Percentiles rank a stretch among this genome's conserved stretches.
phyloP scores from a whole-genome alignment of 2,888 invertebrate species.

The Melieria crassipennis region DNA sequence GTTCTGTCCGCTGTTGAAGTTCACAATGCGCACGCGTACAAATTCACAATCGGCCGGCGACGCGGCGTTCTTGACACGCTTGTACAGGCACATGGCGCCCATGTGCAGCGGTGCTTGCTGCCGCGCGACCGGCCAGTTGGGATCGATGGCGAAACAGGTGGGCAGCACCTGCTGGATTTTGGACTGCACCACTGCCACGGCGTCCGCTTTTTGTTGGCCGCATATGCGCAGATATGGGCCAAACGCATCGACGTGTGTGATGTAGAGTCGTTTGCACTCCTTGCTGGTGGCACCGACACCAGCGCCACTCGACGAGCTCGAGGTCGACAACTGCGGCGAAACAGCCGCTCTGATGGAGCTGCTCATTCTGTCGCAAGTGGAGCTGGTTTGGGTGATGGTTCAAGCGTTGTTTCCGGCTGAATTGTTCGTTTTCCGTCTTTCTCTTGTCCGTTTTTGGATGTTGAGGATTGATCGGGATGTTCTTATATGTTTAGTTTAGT shows the following conservation, averaged over 20 bases:
- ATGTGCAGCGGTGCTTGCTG: conserved; percentile 53
- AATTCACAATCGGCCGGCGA: conserved; percentile 57
- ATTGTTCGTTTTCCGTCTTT: not conserved
- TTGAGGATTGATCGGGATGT: not conserved
- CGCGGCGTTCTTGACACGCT: conserved; percentile 63
- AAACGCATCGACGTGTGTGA: conserved; percentile 75
- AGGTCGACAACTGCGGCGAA: not conserved
- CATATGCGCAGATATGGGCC: conserved; percentile 77
- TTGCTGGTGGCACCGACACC: conserved; percentile 15
- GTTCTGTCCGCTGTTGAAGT: conserved; percentile 26
- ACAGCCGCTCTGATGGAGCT: conserved; percentile 19
- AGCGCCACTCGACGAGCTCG: not conserved
- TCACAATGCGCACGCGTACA: conserved; percentile 65
- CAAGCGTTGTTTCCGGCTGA: not conserved
- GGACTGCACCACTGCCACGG: conserved; percentile 54
- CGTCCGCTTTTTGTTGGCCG: conserved; percentile 70
- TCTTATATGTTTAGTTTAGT: conserved; percentile 13
- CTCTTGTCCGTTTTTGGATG: conserved; percentile 1
- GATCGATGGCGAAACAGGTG: conserved; percentile 55
- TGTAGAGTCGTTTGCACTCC: conserved; percentile 32
- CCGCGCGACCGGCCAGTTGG: conserved; percentile 52
- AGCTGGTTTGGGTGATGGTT: not conserved
- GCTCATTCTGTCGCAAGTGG: conserved; percentile 10
- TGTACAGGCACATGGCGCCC: conserved; percentile 57
- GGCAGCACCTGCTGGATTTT: conserved; percentile 56